Conservation (phyloP, 2,797 vertebrate genomes). For the Salarias fasciatus region DNA sequence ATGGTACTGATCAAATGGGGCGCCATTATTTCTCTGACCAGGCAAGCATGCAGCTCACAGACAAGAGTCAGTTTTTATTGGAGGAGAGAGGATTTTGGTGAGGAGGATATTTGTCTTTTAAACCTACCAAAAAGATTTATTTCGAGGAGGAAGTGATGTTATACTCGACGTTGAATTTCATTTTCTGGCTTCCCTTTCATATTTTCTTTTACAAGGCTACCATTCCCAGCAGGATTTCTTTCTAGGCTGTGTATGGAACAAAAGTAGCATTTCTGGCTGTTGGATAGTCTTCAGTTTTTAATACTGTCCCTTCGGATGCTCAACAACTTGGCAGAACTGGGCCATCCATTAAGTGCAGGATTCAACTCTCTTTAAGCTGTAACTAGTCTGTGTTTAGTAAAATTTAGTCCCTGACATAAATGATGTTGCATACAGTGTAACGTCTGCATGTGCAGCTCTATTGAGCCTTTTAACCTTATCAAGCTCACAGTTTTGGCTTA, state of each 20-base stretch:
- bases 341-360: not conserved
- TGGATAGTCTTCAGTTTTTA: slow-evolving; percentile 11
- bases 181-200: not conserved
- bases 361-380: not conserved
- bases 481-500: slow-evolving; percentile 23
- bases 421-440: not conserved
- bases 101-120: not conserved
- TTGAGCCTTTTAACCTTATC: slow-evolving; percentile 8
- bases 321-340: not conserved
- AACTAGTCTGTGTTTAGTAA: not conserved
- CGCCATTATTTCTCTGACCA: slow-evolving; percentile 21
- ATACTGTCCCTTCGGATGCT: slow-evolving; percentile 1
- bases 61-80: slow-evolving; percentile 28
- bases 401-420: not conserved
- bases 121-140: not conserved
- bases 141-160: not conserved
- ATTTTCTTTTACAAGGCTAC: not conserved
- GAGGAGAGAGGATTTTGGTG: not conserved
- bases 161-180: not conserved
- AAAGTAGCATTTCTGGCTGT: not conserved
- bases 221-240: not conserved
- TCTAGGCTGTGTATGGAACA: not conserved
- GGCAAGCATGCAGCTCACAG: not conserved
- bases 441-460: not conserved
- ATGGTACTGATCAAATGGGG: slow-evolving; percentile 48